Evolutionary conservation across 2,888 invertebrate genomes (phyloP), one percentile per base, ranked within the genome.

Genomic region (Brachypalpus laphriformis): DNA sequence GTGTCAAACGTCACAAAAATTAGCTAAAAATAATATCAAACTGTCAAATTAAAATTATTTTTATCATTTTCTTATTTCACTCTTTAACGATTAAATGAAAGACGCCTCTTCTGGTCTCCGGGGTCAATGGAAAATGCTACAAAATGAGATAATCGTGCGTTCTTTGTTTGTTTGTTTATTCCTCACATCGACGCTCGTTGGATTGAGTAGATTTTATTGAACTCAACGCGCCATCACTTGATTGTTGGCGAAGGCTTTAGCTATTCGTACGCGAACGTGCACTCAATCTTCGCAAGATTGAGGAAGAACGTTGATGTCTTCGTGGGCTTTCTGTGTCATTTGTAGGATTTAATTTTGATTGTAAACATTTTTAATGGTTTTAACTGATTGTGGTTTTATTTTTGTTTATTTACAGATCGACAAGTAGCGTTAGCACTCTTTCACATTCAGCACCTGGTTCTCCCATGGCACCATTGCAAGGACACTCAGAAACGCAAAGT

Each of bases 401-500:
- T 57, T 57, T 3, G 8, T 82, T 65, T 76, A 51, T 56, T 88
- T 90, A 16, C 87, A 91, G 91, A 90, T 91, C 91, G 87, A 89
- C 90, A 87, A 89, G 88, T 88, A 91, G 90, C 88, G 90, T 89
- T 87, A 90, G 89, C 88, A 88, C 88, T 83, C 89, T 90, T 85
- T 89, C 89, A 72, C 85, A 88, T 88, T 88, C 89, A 87, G 88
- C 89, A 82, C 88, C 89, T 87, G 87, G 89, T 88, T 88, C 89
- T 89, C 89, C 90, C 88, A 90, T 91, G 91, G 91, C 91, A 89
- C 89, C 90, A 88, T 87, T 90, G 89, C 90, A 90, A 88, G 89
- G 89, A 66, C 88, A 90, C 86, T 88, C 90, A 83, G 89, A 90
- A 88, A 76, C 88, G 71, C 89, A 89, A 85, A 89, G 89, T 88